Base-by-base conservation (phyloP, 1,140 invertebrate species). In the Hyphantria cunea region DNA sequence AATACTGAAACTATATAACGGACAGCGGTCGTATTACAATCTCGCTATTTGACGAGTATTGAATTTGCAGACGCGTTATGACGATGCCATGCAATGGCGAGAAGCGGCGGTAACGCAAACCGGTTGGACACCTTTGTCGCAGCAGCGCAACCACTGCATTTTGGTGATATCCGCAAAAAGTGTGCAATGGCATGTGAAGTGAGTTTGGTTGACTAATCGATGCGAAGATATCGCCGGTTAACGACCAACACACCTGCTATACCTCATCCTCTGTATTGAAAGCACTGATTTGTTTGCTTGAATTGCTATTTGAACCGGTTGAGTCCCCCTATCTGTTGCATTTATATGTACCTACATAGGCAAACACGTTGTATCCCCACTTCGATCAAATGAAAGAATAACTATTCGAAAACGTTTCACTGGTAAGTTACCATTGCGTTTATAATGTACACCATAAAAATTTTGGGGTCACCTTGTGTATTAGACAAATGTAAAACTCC, bases 81-180 rank as follows among this genome's bases (percentile, higher is more conserved):
- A 86, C 64, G 71, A 25, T 7, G 37, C 37, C 8, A 10, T 39
- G n/a, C n/a, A n/a, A 72, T 53, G 51, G 51, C 67, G 70, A 68
- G 73, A 75, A 70, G 78, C 74, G 82, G 76, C 77, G 76, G 82
- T 80, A 75, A 86, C 80, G 72, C 49, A 86, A 89, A 89, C 86
- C 86, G 86, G 86, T 87, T 78, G 82, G 73, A 82, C 84, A 86
- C 82, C 86, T 89, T 84, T 84, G 82, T 78, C 70, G 74, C 72
- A 65, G 74, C 72, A 65, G 77, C 71, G 66, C 74, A 70, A 81
- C 82, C 78, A 74, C 77, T 75, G 76, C 70, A 78, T 87, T 86
- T 89, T 81, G 81, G 84, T 84, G 83, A 85, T 83, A 87, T 84
- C 75, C 78, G 78, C 84, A 89, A 89, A 89, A 87, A 89, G 75